phyloP scores from a whole-genome alignment of 2,797 vertebrate genomes.

The Hephaestus fuliginosus region DNA sequence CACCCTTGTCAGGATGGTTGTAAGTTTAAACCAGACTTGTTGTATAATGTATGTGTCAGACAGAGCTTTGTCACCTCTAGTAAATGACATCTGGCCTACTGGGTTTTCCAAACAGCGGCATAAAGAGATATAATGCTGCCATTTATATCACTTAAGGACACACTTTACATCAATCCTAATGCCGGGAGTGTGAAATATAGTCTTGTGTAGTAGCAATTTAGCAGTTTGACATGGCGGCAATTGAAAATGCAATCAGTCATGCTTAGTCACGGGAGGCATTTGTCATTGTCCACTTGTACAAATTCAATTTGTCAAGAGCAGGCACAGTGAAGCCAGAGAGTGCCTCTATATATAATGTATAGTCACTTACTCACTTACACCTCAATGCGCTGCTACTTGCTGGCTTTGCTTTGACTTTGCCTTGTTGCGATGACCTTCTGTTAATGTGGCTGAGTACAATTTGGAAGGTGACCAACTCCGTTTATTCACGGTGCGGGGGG shows the following conservation, averaged over 20 bases:
- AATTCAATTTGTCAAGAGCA: constrained; percentile 47
- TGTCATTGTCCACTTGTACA: constrained; percentile 46
- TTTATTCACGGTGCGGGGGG: constrained; percentile 37
- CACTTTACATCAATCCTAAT: constrained; percentile 18
- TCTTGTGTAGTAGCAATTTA: constrained; percentile 9
- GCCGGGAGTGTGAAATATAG: constrained; percentile 9
- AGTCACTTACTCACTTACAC: constrained; percentile 32
- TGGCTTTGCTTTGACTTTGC: constrained; percentile 55
- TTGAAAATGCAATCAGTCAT: constrained; percentile 54
- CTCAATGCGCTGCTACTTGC: constrained; percentile 28
- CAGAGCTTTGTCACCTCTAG: background rate
- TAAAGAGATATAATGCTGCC: background rate
- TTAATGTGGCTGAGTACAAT: constrained; percentile 35
- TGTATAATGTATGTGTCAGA: background rate
- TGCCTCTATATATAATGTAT: constrained; percentile 25
- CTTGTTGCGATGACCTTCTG: constrained; percentile 49
- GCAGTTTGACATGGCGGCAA: background rate
- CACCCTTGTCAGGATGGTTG: background rate
- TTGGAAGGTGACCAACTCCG: constrained; percentile 50
- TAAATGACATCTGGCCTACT: background rate
- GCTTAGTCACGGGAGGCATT: constrained; percentile 52
- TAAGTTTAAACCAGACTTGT: background rate
- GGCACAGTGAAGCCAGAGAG: constrained; percentile 14
- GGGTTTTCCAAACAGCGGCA: background rate
- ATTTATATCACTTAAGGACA: constrained; percentile 40